A percentile compares a stretch with the other conserved stretches of the same genome.
These are phyloP conservation scores for Capricornis sumatraensis DNA, from an alignment of 2,113 vertebrate species.

Conservation along the genomic window DNA sequence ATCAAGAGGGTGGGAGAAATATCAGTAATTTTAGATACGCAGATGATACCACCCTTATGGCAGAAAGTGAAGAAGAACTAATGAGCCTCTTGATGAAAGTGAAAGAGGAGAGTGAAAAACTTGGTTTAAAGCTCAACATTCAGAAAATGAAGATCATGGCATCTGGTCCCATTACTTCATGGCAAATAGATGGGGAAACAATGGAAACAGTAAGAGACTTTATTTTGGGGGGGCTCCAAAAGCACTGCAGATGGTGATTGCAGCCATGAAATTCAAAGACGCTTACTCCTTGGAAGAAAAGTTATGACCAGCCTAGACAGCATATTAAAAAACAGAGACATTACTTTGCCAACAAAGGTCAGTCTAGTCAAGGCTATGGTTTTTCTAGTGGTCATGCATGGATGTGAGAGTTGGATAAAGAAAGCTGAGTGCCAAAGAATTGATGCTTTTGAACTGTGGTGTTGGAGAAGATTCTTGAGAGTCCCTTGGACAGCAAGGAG, in stretches of 20 bases:
- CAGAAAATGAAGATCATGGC: no score
- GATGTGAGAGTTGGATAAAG: background rate
- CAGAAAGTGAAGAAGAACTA: background rate
- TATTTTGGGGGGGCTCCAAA: no score
- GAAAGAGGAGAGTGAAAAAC: no score
- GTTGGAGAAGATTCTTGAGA: background rate
- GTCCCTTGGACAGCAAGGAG: background rate
- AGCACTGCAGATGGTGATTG: no score
- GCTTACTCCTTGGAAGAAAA: background rate
- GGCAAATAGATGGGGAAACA: no score
- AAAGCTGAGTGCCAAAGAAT: background rate
- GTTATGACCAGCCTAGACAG: no score
- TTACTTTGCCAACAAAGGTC: background rate
- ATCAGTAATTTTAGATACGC: no score
- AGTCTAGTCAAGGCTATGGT: background rate
- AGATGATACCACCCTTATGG: background rate
- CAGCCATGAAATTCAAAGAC: background rate
- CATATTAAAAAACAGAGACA: background rate
- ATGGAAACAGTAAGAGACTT: no score
- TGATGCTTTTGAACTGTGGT: background rate
- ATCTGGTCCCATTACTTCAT: no score
- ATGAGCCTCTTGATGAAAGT: no score
- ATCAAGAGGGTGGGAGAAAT: no score
- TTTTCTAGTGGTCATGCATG: background rate
- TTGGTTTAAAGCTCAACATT: no score